These are phyloP conservation scores for Geotrypetes seraphini DNA, from an alignment of 2,797 vertebrate species.

Conservation along the genomic window DNA sequence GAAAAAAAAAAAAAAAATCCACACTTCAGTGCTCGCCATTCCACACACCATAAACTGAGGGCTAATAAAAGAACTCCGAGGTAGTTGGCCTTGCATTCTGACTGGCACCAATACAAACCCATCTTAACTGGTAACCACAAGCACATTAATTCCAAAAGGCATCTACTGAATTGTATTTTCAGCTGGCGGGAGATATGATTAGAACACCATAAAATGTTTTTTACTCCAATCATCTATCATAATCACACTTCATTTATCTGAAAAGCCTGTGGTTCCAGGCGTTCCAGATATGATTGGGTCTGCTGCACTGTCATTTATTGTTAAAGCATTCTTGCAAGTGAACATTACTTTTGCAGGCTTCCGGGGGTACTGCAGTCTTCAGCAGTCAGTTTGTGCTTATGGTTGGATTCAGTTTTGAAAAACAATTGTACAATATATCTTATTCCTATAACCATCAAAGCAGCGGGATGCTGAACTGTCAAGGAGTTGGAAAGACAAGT, in stretches of 20 bases:
- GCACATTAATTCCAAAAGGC: neutral
- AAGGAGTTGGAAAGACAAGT: neutral
- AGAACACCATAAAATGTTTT: constrained; percentile 2
- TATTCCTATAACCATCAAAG: too few relatives aligned
- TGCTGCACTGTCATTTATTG: neutral
- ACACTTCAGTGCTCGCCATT: too few relatives aligned
- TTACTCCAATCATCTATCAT: constrained; percentile 1
- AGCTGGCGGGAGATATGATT: neutral
- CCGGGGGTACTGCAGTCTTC: neutral
- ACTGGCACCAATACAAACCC: neutral
- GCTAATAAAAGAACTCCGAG: too few relatives aligned
- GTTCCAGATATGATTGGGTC: neutral
- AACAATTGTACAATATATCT: too few relatives aligned
- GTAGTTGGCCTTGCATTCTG: neutral
- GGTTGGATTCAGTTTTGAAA: neutral
- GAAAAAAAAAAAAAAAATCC: too few relatives aligned
- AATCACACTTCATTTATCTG: neutral
- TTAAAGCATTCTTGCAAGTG: neutral
- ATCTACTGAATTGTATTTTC: constrained; percentile 6
- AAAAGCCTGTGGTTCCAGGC: neutral
- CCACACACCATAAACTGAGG: too few relatives aligned
- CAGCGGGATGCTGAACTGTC: neutral
- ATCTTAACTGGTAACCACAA: neutral
- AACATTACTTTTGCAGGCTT: neutral
- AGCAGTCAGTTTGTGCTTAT: rapidly evolving